phyloP scores from a whole-genome alignment of 2,113 vertebrate species.

The Galemys pyrenaicus region DNA sequence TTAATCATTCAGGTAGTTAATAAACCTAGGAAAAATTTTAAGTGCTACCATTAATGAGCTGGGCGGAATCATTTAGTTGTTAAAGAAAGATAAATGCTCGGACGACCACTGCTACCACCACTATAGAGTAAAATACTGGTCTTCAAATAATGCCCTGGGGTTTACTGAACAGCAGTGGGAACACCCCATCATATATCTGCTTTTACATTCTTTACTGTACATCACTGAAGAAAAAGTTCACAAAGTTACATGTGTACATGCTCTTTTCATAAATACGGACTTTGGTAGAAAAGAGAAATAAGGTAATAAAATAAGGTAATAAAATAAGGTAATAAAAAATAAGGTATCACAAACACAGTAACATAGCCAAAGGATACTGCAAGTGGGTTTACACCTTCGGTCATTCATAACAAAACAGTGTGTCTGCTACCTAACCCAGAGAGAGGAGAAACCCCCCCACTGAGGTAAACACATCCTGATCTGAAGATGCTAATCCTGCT shows the following conservation, averaged over 20 bases:
- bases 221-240: neutral
- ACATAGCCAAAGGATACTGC: neutral
- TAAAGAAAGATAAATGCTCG: conserved; percentile 4
- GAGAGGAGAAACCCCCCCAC: neutral
- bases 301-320: neutral
- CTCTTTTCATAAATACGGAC: neutral
- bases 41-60: neutral
- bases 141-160: neutral
- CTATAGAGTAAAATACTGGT: neutral
- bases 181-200: neutral
- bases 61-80: neutral
- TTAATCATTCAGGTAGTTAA: neutral
- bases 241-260: neutral
- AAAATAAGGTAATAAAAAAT: conserved; percentile 19
- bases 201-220: neutral
- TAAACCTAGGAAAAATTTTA: neutral
- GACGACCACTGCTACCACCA: neutral
- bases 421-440: neutral
- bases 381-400: neutral
- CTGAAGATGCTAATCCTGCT: neutral
- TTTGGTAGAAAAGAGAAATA: neutral
- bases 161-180: neutral
- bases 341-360: neutral
- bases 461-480: neutral
- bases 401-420: neutral